Evolutionary conservation across 2,113 vertebrate genomes (phyloP).

Genomic region (Psittacula cyanocephala): DNA sequence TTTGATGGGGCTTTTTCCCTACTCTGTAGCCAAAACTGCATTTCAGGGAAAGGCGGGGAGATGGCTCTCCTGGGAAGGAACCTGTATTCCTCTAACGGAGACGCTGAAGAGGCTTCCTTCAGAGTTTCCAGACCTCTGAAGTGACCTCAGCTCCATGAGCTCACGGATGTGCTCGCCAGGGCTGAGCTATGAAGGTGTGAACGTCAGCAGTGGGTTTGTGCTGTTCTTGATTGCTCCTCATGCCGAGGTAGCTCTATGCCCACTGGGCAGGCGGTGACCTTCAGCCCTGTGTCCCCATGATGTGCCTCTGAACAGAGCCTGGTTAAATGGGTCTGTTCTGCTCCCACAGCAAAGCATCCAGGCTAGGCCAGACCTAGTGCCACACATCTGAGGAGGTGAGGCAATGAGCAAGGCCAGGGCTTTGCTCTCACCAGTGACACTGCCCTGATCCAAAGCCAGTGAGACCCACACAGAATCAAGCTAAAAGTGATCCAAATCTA

Average conservation of each 20-base stretch:
- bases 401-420: not conserved
- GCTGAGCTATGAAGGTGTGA: not conserved
- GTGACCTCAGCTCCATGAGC: not conserved
- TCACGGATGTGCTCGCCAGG: not conserved
- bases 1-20: not conserved
- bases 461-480: not conserved
- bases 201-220: not conserved
- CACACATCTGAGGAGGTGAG: fast-evolving
- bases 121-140: not conserved
- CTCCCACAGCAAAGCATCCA: not conserved
- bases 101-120: not conserved
- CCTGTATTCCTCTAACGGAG: not conserved
- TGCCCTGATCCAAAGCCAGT: not conserved
- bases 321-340: too few relatives aligned
- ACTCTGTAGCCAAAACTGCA: not conserved
- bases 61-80: not conserved
- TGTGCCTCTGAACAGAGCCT: not conserved
- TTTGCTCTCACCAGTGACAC: fast-evolving
- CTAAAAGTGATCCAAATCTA: fast-evolving
- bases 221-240: not conserved
- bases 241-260: not conserved
- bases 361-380: not conserved
- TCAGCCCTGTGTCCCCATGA: not conserved
- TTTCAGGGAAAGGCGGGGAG: not conserved
- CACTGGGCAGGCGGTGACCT: not conserved